phyloP scores from a whole-genome alignment of 2,113 vertebrate species.

The Phrynosoma platyrhinos region DNA sequence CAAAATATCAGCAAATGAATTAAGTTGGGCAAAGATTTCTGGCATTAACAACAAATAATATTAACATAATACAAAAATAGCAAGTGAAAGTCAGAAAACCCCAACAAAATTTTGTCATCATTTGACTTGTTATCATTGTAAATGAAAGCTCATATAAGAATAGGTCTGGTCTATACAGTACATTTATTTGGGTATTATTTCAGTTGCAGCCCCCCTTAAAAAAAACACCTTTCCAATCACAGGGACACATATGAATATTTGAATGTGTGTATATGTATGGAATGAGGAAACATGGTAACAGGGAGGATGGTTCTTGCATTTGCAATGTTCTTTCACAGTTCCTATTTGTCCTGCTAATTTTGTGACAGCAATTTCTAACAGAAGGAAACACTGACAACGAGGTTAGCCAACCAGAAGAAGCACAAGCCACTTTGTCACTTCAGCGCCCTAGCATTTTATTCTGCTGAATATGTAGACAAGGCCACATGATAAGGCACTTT shows the following conservation, averaged over 20 bases:
- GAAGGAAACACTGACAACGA: neutral
- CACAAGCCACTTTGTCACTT: neutral
- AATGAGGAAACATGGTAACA: too few relatives aligned
- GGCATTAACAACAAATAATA: neutral
- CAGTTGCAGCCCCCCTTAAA: too few relatives aligned
- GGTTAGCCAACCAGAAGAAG: neutral
- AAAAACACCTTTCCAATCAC: too few relatives aligned
- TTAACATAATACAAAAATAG: neutral
- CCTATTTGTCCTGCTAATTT: neutral
- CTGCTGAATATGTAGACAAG: neutral
- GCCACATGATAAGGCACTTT: neutral
- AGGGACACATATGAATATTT: too few relatives aligned
- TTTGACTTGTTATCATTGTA: conserved; percentile 12
- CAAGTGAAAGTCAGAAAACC: neutral
- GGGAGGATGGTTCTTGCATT: too few relatives aligned
- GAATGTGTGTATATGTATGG: too few relatives aligned
- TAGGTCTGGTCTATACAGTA: neutral
- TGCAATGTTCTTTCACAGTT: too few relatives aligned
- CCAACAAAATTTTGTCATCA: neutral
- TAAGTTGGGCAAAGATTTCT: neutral
- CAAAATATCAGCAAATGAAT: neutral
- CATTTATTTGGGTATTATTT: neutral
- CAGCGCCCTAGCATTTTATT: neutral
- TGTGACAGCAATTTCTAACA: neutral
- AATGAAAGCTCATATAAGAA: neutral